A percentile compares a stretch with the other conserved stretches of the same genome.
phyloP scores from a whole-genome alignment of 2,797 vertebrate species.

The Lutjanus campechanus region DNA sequence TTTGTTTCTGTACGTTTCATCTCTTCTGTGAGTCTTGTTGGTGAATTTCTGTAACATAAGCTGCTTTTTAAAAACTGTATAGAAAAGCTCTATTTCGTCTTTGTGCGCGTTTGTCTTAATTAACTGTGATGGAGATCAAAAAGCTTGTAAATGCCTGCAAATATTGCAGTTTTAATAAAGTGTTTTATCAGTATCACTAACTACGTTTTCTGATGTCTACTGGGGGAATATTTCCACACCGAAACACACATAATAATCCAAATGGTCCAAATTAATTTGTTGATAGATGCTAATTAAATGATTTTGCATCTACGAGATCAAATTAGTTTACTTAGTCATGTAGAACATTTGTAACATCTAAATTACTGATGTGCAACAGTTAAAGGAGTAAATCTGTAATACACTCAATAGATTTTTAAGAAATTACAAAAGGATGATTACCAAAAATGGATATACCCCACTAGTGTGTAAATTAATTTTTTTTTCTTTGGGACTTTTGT shows the following conservation, averaged over 20 bases:
- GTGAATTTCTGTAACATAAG: background rate
- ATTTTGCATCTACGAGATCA: background rate
- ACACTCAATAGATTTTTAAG: too few species aligned
- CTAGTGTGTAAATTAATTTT: too few species aligned
- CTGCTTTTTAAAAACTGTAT: conserved; percentile 5
- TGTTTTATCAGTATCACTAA: background rate
- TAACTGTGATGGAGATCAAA: background rate
- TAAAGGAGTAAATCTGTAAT: too few species aligned
- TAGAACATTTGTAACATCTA: background rate
- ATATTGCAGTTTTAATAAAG: conserved; percentile 55
- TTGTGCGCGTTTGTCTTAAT: conserved; percentile 2
- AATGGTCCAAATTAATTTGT: background rate
- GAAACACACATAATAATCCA: background rate
- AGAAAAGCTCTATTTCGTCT: conserved; percentile 35
- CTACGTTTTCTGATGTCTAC: background rate
- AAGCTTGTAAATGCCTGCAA: conserved; percentile 1
- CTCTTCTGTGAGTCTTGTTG: background rate
- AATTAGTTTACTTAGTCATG: background rate
- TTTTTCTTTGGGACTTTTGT: too few species aligned
- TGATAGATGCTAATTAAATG: background rate
- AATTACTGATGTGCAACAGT: too few species aligned
- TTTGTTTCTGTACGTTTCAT: background rate
- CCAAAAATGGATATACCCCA: too few species aligned
- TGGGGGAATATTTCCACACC: background rate
- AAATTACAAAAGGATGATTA: too few species aligned